A percentile compares a stretch with the other conserved stretches of the same genome.
Conservation (phyloP, 1,140 invertebrate genomes). For the Drosophila pectinifera region DNA sequence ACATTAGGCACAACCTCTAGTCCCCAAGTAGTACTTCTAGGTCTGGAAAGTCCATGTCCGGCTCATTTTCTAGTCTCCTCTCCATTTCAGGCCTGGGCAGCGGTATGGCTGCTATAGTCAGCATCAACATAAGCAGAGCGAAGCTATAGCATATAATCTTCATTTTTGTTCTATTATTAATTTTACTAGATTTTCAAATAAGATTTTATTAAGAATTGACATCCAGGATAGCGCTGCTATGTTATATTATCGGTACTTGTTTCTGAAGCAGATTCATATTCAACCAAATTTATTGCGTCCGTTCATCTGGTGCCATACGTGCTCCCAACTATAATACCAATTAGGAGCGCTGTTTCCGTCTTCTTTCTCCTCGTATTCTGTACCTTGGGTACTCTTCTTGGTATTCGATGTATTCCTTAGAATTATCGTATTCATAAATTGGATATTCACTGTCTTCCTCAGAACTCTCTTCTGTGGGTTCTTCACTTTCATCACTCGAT, state of each 20-base stretch:
- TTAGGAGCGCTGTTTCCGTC: not conserved
- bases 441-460: too few species aligned
- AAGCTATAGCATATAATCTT: not conserved
- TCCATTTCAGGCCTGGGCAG: not conserved
- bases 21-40: not conserved
- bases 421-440: too few species aligned
- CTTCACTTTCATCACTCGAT: not conserved
- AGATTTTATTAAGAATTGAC: not conserved
- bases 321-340: too few species aligned
- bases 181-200: not conserved
- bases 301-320: too few species aligned
- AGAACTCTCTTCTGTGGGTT: too few species aligned
- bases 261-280: too few species aligned
- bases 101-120: not conserved
- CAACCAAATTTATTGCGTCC: too few species aligned
- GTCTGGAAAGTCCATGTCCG: conserved; percentile 12
- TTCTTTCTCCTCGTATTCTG: too few species aligned
- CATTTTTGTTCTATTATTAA: not conserved
- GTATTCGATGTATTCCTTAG: not conserved
- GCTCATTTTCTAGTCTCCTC: not conserved
- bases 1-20: not conserved
- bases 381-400: too few species aligned
- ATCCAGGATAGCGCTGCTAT: not conserved
- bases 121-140: not conserved
- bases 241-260: not conserved